A percentile compares a stretch with the other conserved stretches of the same genome.
These are phyloP conservation scores for Torymus texanus DNA, from an alignment of 2,888 invertebrate genomes.

Conservation along the genomic window DNA sequence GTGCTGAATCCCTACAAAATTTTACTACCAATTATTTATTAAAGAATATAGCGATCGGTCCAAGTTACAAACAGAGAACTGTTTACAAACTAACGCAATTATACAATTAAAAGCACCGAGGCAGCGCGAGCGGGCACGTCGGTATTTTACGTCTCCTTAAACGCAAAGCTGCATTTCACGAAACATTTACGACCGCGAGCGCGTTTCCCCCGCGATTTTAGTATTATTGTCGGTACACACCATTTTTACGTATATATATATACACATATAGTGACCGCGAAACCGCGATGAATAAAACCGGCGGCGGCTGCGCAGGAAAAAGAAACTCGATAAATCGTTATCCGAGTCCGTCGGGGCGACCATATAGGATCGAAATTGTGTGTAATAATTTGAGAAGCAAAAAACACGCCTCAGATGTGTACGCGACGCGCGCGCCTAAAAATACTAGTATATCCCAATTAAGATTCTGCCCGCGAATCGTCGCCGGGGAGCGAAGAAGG, in stretches of 20 bases:
- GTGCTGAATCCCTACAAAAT: too few relatives aligned
- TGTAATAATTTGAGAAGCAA: conserved; percentile 5
- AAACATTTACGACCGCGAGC: neutral
- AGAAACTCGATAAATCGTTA: conserved; percentile 4
- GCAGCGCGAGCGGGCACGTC: too few relatives aligned
- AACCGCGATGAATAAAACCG: neutral
- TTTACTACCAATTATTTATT: too few relatives aligned
- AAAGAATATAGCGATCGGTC: too few relatives aligned
- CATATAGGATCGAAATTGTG: conserved; percentile 17
- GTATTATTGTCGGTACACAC: neutral
- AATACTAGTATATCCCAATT: conserved; percentile 41
- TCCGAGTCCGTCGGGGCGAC: neutral
- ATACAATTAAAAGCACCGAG: too few relatives aligned
- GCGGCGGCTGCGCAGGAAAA: neutral
- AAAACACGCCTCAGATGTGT: neutral
- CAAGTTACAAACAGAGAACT: too few relatives aligned
- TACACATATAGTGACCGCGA: too few relatives aligned
- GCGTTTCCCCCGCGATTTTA: neutral
- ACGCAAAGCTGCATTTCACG: neutral
- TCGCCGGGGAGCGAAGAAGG: neutral
- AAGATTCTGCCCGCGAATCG: conserved; percentile 25
- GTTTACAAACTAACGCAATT: too few relatives aligned
- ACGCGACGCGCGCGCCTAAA: neutral
- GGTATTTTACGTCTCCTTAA: too few relatives aligned
- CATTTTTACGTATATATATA: neutral